Conservation (phyloP, 2,797 vertebrate genomes). For the Sciaenops ocellatus region DNA sequence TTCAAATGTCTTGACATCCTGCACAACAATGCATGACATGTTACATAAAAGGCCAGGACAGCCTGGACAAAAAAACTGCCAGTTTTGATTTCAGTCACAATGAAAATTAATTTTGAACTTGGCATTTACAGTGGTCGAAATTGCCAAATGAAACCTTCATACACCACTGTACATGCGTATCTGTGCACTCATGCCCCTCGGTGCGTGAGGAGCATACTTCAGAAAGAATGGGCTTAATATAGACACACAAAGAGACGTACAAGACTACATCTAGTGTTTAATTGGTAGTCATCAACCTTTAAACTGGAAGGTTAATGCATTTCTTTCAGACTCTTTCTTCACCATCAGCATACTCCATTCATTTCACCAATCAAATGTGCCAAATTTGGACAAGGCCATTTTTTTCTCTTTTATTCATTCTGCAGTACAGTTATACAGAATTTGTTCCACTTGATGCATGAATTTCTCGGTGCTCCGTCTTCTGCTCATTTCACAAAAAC, state of each 20-base stretch:
- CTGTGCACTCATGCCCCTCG: background rate
- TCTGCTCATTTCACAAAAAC: background rate
- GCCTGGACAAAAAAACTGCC: background rate
- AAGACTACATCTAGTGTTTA: constrained; percentile 27
- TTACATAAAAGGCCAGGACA: constrained; percentile 14
- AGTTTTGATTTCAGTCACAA: constrained; percentile 7
- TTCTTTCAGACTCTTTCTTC: constrained; percentile 32
- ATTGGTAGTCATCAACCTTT: constrained; percentile 46
- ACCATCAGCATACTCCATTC: constrained; percentile 15
- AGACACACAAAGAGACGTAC: constrained; percentile 21
- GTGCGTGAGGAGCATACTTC: constrained; percentile 5
- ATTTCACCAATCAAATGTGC: constrained; percentile 3
- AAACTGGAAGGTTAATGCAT: constrained; percentile 47
- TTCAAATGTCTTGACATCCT: constrained; percentile 3
- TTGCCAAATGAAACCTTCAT: constrained; percentile 8
- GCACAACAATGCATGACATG: background rate
- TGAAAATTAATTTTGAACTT: constrained; percentile 1
- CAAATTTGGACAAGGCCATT: constrained; percentile 1
- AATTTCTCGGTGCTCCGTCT: background rate
- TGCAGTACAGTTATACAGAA: background rate
- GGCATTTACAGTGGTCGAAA: constrained; percentile 4
- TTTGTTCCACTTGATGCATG: background rate
- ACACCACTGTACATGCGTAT: background rate
- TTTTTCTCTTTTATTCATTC: background rate
- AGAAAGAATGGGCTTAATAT: constrained; percentile 15